Percentiles rank a stretch among this genome's conserved stretches.
phyloP scores from a whole-genome alignment of 2,888 invertebrate species.

The Tortrix viridana region DNA sequence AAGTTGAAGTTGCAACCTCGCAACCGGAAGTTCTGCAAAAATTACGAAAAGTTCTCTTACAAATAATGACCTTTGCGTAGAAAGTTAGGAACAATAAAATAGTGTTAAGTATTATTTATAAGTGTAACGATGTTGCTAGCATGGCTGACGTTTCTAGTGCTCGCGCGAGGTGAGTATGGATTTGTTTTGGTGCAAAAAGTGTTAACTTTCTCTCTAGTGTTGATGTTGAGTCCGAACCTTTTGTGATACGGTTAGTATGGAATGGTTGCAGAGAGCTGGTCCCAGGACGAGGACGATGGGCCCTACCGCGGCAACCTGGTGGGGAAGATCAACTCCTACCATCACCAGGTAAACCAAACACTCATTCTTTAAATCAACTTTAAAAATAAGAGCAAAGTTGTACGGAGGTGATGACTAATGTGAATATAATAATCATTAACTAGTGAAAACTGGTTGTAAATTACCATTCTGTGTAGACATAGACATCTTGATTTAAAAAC shows the following conservation, averaged over 20 bases:
- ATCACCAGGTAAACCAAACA: slow-evolving; percentile 87
- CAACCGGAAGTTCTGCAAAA: slow-evolving; percentile 48
- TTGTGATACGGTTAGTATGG: neutral
- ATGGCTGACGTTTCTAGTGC: slow-evolving; percentile 25
- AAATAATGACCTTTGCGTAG: slow-evolving; percentile 57
- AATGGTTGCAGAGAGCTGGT: slow-evolving; percentile 62
- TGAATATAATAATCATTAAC: slow-evolving; percentile 25
- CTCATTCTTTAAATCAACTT: neutral
- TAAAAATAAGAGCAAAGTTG: too few species aligned
- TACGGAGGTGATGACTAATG: slow-evolving; percentile 2
- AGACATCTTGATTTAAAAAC: neutral
- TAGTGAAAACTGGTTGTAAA: slow-evolving; percentile 19
- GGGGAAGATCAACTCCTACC: slow-evolving; percentile 94
- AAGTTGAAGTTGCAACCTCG: slow-evolving; percentile 45
- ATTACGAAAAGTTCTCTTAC: slow-evolving; percentile 43
- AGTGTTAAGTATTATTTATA: slow-evolving; percentile 41
- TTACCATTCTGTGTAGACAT: neutral
- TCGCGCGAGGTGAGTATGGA: slow-evolving; percentile 24
- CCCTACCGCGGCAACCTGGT: slow-evolving; percentile 92
- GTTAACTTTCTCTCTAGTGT: slow-evolving; percentile 24
- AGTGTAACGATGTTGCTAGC: slow-evolving; percentile 28
- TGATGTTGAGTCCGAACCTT: slow-evolving; percentile 27
- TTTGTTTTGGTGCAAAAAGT: neutral
- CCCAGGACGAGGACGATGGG: slow-evolving; percentile 87
- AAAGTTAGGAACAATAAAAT: slow-evolving; percentile 47